Percentiles rank a stretch among this genome's conserved stretches.
These are phyloP conservation scores for Hypselothyrea guttata DNA, from an alignment of 2,888 invertebrate species.

Conservation along the genomic window DNA sequence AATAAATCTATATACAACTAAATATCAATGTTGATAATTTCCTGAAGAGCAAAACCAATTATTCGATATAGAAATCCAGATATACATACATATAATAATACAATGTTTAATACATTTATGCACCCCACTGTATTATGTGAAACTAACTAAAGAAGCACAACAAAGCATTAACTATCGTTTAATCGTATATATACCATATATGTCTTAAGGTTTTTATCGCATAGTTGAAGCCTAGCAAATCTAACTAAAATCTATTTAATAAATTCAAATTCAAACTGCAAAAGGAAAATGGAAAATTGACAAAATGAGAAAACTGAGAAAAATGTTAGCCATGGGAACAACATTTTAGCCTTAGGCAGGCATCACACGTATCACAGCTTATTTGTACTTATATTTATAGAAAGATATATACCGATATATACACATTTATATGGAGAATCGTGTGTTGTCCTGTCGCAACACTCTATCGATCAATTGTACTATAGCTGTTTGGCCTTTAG, in stretches of 20 bases:
- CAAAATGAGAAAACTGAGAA: too few species aligned
- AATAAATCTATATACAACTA: conserved; percentile 41
- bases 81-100: conserved; percentile 30
- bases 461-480: conserved; percentile 8
- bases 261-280: too few species aligned
- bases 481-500: conserved; percentile 24
- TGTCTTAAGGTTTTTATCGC: conserved; percentile 21
- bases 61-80: conserved; percentile 41
- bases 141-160: conserved; percentile 35
- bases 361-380: not conserved
- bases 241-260: conserved; percentile 22
- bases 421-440: conserved; percentile 1
- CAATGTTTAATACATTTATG: conserved; percentile 66
- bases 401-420: conserved; percentile 8
- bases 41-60: conserved; percentile 36
- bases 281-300: too few species aligned
- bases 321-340: too few species aligned
- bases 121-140: conserved; percentile 37
- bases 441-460: conserved; percentile 11
- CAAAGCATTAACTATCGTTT: conserved; percentile 25
- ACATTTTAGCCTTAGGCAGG: not conserved
- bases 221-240: conserved; percentile 34
- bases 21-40: conserved; percentile 45
- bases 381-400: conserved; percentile 4
- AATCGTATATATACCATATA: conserved; percentile 8